A percentile compares a stretch with the other conserved stretches of the same genome.
Evolutionary conservation across 2,797 vertebrate species (phyloP).

Genomic region (Sebastes matsubarae): DNA sequence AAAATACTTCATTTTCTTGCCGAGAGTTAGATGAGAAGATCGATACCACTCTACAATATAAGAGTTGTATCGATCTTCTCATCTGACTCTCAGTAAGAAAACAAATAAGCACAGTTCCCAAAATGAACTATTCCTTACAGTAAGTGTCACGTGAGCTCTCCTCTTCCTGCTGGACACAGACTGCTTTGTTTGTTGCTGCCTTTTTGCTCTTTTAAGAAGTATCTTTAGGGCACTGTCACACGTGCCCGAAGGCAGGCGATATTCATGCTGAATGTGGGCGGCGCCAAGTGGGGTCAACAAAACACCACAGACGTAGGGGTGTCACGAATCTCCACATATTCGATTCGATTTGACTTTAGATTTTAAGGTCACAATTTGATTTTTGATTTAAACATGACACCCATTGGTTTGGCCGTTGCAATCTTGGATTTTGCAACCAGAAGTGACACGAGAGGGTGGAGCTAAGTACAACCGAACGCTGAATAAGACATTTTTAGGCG

Average conservation of each 20-base stretch:
- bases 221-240: background rate
- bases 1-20: background rate
- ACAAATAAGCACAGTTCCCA: background rate
- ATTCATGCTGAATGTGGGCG: too few species aligned
- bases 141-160: background rate
- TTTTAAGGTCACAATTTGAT: too few species aligned
- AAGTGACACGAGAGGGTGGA: too few species aligned
- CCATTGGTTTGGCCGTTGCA: too few species aligned
- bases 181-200: background rate
- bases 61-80: background rate
- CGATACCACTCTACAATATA: background rate
- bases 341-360: too few species aligned
- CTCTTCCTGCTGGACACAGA: background rate
- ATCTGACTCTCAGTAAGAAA: background rate
- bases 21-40: background rate
- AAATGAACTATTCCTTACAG: background rate
- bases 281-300: background rate
- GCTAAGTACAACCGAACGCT: too few species aligned
- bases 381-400: too few species aligned
- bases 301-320: background rate
- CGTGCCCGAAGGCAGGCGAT: too few species aligned
- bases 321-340: too few species aligned
- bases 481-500: too few species aligned
- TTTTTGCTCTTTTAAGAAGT: background rate
- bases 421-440: too few species aligned